A percentile compares a stretch with the other conserved stretches of the same genome.
phyloP scores from a whole-genome alignment of 1,140 invertebrate species.

The Papilio glaucus region DNA sequence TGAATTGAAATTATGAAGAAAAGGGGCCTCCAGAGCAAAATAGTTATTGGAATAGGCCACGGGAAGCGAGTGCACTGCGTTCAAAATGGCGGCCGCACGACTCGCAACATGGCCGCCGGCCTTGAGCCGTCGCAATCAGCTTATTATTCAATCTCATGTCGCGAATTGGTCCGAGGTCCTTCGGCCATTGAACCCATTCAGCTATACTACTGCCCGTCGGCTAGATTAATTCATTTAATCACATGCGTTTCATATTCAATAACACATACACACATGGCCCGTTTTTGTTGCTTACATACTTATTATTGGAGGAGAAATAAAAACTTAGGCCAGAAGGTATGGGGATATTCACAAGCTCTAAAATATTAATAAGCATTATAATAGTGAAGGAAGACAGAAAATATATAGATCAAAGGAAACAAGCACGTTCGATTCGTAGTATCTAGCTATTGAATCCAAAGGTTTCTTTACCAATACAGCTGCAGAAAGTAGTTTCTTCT shows the following conservation, averaged over 20 bases:
- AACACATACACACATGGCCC: neutral
- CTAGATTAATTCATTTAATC: slow-evolving; percentile 57
- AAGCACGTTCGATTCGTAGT: too few relatives aligned
- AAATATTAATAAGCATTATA: neutral
- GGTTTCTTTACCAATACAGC: too few relatives aligned
- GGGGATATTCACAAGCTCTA: neutral
- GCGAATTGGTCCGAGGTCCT: slow-evolving; percentile 82
- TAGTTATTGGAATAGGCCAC: slow-evolving; percentile 50
- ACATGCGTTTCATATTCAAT: slow-evolving; percentile 3
- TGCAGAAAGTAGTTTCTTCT: too few relatives aligned
- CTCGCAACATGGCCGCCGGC: slow-evolving; percentile 73
- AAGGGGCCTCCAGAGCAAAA: slow-evolving; percentile 48
- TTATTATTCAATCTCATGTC: slow-evolving; percentile 84
- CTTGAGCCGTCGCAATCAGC: slow-evolving; percentile 79
- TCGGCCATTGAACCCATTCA: slow-evolving; percentile 68
- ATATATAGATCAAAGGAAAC: neutral
- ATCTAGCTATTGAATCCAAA: too few relatives aligned
- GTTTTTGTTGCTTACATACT: neutral
- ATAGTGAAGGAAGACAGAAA: neutral
- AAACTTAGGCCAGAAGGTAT: neutral
- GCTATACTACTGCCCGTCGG: slow-evolving; percentile 45
- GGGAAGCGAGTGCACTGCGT: slow-evolving; percentile 58
- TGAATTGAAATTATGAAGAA: slow-evolving; percentile 14
- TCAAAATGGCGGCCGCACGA: slow-evolving; percentile 73
- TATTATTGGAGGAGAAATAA: neutral